Evolutionary conservation across 2,113 vertebrate species (phyloP).

Genomic region (Spilogale gracilis): DNA sequence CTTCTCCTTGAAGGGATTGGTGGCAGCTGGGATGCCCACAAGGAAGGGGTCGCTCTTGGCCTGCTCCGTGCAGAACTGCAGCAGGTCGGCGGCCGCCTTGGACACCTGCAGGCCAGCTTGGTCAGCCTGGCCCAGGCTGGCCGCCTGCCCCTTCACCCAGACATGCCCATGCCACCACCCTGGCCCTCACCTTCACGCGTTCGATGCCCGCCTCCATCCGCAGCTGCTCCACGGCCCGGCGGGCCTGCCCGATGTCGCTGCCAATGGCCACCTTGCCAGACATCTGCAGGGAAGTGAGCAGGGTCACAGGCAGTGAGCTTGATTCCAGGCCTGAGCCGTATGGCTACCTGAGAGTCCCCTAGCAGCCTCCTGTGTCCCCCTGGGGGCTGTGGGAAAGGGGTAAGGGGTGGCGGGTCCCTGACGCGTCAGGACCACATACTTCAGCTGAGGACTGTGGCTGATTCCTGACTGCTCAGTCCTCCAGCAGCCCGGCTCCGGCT

Average conservation of each 20-base stretch:
- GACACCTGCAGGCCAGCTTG: conserved; percentile 87
- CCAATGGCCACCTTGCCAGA: conserved; percentile 85
- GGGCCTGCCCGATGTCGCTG: conserved; percentile 89
- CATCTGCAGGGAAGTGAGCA: conserved; percentile 76
- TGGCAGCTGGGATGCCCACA: conserved; percentile 89
- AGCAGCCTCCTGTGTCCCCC: neutral
- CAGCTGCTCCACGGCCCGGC: conserved; percentile 90
- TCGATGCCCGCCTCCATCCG: conserved; percentile 88
- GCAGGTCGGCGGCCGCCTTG: conserved; percentile 88
- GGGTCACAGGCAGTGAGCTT: neutral
- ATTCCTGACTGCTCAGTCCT: neutral
- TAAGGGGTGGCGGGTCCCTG: neutral
- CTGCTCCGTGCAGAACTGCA: conserved; percentile 91
- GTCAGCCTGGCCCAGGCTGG: neutral
- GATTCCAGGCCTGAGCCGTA: neutral
- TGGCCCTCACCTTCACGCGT: conserved; percentile 88
- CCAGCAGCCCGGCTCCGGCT: neutral
- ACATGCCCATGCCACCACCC: rapidly evolving
- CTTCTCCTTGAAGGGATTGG: conserved; percentile 93
- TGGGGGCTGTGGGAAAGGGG: neutral
- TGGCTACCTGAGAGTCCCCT: neutral
- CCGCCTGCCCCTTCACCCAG: neutral
- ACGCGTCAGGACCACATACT: neutral
- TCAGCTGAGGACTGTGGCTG: neutral
- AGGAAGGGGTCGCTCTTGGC: conserved; percentile 90